Base-by-base conservation (phyloP, 2,888 invertebrate species). In the Taphrorychus bicolor region DNA sequence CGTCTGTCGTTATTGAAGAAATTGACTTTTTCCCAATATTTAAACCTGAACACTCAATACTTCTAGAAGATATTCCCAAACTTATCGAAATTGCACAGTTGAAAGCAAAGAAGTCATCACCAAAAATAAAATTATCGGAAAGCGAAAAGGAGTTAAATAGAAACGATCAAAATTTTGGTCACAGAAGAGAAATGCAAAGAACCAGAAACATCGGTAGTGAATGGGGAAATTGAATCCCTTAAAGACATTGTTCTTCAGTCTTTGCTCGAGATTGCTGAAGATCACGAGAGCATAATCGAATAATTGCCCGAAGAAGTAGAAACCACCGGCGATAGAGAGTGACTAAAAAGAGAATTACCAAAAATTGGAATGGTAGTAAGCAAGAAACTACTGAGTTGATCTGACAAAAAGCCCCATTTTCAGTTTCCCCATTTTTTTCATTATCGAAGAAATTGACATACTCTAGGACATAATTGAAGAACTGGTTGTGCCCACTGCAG, bases 141-240 rank as follows among this genome's bases (percentile, higher is more conserved):
- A 80, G 72, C 78, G 76, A 2, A 84, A 84, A 69, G 84, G 82
- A 57, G 81, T 83, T 66, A 68, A 81, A 69, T 83, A n/a, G 78
- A 81, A 61, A 76, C 81, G 41, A 18, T 14, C n/a, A 22, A 40
- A 40, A 77, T 78, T 11, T 73, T 78, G n/a, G 71, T 72, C 7
- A 73, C 75, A 56, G 75, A 77, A 65, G 67, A 71, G 69, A 72
- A 75, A 59, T 74, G 74, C 45, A 82, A 81, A 74, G 73, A 82
- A 79, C 78, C 84, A 72, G 74, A 83, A 75, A 77, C 82, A 59
- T 72, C 82, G 3, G 80, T 84, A 70, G 75, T 81, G 32, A 79
- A 78, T 60, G 77, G 81, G 57, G 81, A 78, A 69, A 71, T 76
- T 2, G 79, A 78, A 79, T 58, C 77, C 79, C 71, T 71, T 58